Conservation (phyloP, 2,113 vertebrate genomes). For the Colaptes auratus region DNA sequence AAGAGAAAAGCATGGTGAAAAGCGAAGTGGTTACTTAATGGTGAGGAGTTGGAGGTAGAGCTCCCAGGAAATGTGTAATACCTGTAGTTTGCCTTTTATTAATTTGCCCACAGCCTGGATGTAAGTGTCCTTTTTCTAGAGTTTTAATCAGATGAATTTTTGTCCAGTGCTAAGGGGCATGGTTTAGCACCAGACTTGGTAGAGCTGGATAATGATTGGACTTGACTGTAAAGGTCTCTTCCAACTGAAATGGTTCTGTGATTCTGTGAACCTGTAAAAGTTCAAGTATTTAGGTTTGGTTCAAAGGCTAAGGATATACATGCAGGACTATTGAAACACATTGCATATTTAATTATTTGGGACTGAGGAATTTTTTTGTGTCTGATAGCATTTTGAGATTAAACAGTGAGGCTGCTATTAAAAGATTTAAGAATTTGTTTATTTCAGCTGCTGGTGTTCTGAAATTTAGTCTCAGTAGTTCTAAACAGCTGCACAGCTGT, state of each 20-base stretch:
- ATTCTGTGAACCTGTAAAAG: neutral
- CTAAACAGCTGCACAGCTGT: neutral
- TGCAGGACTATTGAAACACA: neutral
- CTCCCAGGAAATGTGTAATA: neutral
- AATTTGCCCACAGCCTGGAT: neutral
- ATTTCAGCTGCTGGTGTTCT: neutral
- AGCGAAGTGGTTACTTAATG: neutral
- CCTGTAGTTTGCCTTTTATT: neutral
- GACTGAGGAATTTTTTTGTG: neutral
- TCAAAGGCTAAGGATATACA: neutral
- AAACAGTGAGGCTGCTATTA: neutral
- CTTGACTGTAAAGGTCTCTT: too few species aligned
- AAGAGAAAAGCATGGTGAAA: neutral
- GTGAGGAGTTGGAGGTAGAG: neutral
- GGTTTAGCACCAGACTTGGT: too few species aligned
- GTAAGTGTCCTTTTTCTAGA: neutral
- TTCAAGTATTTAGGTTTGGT: neutral
- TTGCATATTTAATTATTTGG: neutral
- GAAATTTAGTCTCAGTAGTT: neutral
- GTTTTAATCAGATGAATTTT: neutral
- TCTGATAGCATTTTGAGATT: conserved; percentile 3
- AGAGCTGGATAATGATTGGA: too few species aligned
- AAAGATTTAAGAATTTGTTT: conserved; percentile 14
- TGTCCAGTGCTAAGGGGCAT: neutral
- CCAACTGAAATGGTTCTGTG: too few species aligned